Evolutionary conservation across 2,888 invertebrate genomes (phyloP), one percentile per base, ranked within the genome.

Genomic region (Timandra comae): DNA sequence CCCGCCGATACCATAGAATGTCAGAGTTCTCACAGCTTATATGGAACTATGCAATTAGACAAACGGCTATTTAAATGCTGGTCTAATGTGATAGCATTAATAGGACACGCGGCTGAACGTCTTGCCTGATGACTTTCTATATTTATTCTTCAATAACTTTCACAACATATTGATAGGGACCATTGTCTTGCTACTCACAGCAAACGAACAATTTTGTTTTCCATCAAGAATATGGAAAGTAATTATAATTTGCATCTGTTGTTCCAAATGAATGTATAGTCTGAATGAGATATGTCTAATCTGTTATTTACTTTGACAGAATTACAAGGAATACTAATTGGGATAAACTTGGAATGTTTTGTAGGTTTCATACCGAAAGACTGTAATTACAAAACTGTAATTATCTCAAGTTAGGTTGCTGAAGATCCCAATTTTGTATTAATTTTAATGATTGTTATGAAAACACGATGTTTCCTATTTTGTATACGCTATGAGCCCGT

Each of bases 281-380:
- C 60, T 56, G 58, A 42, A 49, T 61, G 52, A 60, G 54, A 70
- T 69, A 63, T 64, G 51, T 66, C 59, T 75, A 60, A 75, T 75
- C 76, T 77, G 73, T 74, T 75, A 69, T 70, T 63, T 59, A 63
- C 68, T 65, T 66, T 69, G 69, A 68, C 63, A 74, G 64, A 67
- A 72, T 67, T 60, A 50, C 48, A 59, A 60, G 63, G 69, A 74
- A 72, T 74, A 74, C 69, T 69, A 53, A 36, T 58, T 63, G 49
- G 43, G 57, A 67, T 67, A 67, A 72, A 73, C 73, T 74, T 67
- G 59, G 16, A 16, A 5, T 16, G 16, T 16, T 16, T 16, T 16
- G 59, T 63, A 63, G 56, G 51, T 56, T 60, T 59, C n/a, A n/a
- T n/a, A 3, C 8, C 7, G 3, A 20, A 29, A 47, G 37, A 30